These are phyloP conservation scores for Falcaria lacertinaria DNA, from an alignment of 2,888 invertebrate genomes.

Conservation along the genomic window DNA sequence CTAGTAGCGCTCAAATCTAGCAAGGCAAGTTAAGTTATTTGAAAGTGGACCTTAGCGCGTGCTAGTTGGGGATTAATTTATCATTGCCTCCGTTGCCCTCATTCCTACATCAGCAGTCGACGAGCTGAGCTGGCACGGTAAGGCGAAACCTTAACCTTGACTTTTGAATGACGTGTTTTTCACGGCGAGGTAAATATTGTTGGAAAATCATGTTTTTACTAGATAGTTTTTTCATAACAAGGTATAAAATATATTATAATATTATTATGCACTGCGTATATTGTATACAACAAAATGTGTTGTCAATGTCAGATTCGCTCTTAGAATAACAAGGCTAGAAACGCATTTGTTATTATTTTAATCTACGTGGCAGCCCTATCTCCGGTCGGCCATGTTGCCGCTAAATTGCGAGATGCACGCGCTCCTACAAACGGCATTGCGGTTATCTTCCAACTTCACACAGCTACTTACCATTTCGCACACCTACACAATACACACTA, in stretches of 20 bases:
- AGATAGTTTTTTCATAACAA: background rate
- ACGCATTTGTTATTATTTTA: constrained; percentile 3
- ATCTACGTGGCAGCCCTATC: constrained; percentile 31
- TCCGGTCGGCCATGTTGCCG: constrained; percentile 27
- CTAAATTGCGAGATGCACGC: constrained; percentile 50
- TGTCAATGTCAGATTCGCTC: constrained; percentile 1
- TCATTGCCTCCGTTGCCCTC: background rate
- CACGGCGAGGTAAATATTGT: no score
- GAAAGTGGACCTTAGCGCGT: background rate
- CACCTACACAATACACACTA: background rate
- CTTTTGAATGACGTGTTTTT: constrained; percentile 1
- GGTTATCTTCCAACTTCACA: constrained; percentile 30
- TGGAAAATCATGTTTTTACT: no score
- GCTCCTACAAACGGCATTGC: constrained; percentile 32
- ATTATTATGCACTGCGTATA: no score
- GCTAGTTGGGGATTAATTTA: background rate
- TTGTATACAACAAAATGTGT: no score
- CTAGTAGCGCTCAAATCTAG: constrained; percentile 3
- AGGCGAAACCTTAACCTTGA: background rate
- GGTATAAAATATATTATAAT: no score
- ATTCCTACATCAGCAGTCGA: background rate
- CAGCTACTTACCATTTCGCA: constrained; percentile 11
- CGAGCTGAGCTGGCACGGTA: background rate
- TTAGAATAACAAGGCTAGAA: no score
- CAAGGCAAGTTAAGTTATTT: background rate